Evolutionary conservation across 2,888 invertebrate genomes (phyloP), one percentile per base, ranked within the genome.

Genomic region (Lymantria monacha): DNA sequence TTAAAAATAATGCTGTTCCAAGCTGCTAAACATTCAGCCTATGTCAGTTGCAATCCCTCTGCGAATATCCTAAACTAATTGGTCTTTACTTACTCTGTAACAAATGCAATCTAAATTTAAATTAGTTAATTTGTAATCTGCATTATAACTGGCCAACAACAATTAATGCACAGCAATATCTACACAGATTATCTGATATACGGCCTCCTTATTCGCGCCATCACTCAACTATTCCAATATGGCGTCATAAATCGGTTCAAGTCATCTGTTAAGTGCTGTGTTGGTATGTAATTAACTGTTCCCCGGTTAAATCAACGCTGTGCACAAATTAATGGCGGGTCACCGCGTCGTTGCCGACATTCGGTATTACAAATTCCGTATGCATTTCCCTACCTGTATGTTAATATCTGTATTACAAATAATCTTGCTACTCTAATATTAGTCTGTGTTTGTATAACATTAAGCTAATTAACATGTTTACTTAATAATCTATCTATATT

Each of bases 261-360:
- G 66, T 66, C 72, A 66, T 65, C 57, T 61, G 66, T 52, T 71
- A 64, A 67, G 54, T 64, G 65, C 53, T 59, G 51, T 57, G 61
- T 66, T 65, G 63, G 62, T 61, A 61, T 66, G 72, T 72, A 70
- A 71, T 71, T 67, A 69, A 70, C 63, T 72, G 72, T 74, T 65
- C 70, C 66, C 49, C 53, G 58, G 56, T 66, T 67, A 64, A 72
- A 74, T 70, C 74, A 68, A 66, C 66, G 72, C 57, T 63, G 57
- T 59, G 62, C 62, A 66, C 63, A 63, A 63, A 70, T 72, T 72
- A 67, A 72, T 70, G 63, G 68, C 47, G 55, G 68, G 59, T 66
- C 63, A 67, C 65, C 61, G 54, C 63, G 65, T 60, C 46, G 51
- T 53, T 42, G 46, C 49, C 38, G 57, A 54, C 67, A 58, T 57